Evolutionary conservation across 2,888 invertebrate genomes (phyloP), one percentile per base, ranked within the genome.

Genomic region (Athalia circularis): DNA sequence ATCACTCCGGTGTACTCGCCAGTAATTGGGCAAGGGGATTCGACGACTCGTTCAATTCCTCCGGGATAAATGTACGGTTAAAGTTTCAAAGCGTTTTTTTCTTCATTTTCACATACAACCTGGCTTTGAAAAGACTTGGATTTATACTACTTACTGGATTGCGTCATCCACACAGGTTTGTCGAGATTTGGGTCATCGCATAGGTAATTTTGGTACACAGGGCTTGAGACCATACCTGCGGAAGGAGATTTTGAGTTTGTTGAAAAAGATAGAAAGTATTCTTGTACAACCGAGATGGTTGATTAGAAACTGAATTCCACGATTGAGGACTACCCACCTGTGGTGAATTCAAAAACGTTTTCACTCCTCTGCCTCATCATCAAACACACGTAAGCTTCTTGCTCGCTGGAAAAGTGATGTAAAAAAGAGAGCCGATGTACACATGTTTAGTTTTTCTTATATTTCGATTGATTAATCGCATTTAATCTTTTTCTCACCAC

Each of bases 1-100:
- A 94, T 93, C 75, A 91, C 88, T n/a, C 94, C 94, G 11, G 91
- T 92, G 85, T 94, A 94, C 85, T 93, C 92, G 0, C 94, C 94
- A 45, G 93, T 92, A 79, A 94, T 93, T 9, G 94, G 94, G 87
- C 94, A 94, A n/a, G 92, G 91, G 4, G 92, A 91, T 82, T 91
- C 91, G 29, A 90, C 90, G 47, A 88, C 85, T 57, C 91, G 87
- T 82, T 91, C 91, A 54, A 91, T 81, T 57, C 91, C 91, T 90
- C n/a, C 5, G 15, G 13, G 9, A 5, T 4, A 7, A 68, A 68
- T 77, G 57, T 45, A 64, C 77, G 11, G n/a, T 50, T 13, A 48
- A 2, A 11, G n/a, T 9, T 54, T 64, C 68, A 57, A 11, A 8
- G 15, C 29, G 29, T 29, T 29, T 47, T 57, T 45, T 45, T 8